These are phyloP conservation scores for Perizoma flavofasciatum DNA, from an alignment of 2,888 invertebrate species.

Conservation along the genomic window DNA sequence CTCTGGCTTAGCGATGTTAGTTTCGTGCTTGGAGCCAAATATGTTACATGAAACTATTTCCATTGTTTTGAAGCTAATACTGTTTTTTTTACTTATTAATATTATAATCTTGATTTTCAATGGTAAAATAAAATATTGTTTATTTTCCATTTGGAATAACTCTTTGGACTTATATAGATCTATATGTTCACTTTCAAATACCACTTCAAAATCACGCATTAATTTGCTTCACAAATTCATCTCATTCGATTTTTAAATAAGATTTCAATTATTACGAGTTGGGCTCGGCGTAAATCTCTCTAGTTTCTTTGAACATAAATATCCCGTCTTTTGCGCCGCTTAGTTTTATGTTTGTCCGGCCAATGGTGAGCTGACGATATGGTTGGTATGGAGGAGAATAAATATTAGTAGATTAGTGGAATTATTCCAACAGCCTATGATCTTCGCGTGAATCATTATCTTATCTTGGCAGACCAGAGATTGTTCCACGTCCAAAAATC, in stretches of 20 bases:
- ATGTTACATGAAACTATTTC: slow-evolving; percentile 2
- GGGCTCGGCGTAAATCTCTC: slow-evolving; percentile 32
- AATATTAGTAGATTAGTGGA: slow-evolving; percentile 34
- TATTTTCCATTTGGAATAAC: no score
- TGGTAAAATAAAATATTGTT: no score
- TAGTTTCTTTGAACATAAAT: slow-evolving; percentile 37
- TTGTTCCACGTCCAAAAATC: no score
- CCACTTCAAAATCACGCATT: neutral
- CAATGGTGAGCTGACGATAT: slow-evolving; percentile 30
- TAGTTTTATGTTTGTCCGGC: slow-evolving; percentile 32
- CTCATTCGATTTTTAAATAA: slow-evolving; percentile 32
- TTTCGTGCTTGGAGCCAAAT: slow-evolving; percentile 7
- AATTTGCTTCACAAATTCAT: slow-evolving; percentile 17
- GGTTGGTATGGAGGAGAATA: slow-evolving; percentile 30
- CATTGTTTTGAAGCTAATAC: slow-evolving; percentile 8
- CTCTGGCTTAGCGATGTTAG: slow-evolving; percentile 4
- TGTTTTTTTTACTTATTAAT: no score
- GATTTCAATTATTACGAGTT: slow-evolving; percentile 32
- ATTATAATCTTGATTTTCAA: no score
- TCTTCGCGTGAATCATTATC: slow-evolving; percentile 29
- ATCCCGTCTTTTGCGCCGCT: slow-evolving; percentile 25
- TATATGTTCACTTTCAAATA: neutral
- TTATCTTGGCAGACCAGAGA: slow-evolving; percentile 10
- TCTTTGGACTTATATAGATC: no score
- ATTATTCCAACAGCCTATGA: slow-evolving; percentile 33